phyloP scores from a whole-genome alignment of 2,113 vertebrate genomes.

The Thalassarche chlororhynchos region DNA sequence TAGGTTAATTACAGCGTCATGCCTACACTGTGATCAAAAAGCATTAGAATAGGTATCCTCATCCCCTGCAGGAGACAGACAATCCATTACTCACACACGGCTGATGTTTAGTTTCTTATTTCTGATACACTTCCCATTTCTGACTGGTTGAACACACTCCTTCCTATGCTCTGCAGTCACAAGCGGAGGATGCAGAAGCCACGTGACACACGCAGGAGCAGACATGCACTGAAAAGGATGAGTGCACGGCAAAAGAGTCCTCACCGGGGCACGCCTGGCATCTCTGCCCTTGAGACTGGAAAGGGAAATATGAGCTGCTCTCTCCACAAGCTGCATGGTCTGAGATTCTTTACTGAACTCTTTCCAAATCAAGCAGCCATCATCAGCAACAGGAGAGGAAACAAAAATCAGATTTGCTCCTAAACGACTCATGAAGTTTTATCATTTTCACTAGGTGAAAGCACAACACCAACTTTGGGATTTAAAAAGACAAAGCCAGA shows the following conservation, averaged over 20 bases:
- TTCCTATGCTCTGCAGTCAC: neutral
- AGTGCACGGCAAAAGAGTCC: neutral
- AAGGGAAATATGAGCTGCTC: neutral
- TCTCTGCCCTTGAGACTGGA: neutral
- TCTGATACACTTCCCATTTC: neutral
- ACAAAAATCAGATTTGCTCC: neutral
- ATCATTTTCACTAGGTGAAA: neutral
- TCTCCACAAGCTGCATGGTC: neutral
- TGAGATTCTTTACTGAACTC: neutral
- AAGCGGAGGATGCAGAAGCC: neutral
- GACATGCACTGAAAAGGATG: neutral
- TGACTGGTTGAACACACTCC: neutral
- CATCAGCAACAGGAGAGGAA: neutral
- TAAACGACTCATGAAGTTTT: neutral
- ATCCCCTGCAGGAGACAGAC: neutral
- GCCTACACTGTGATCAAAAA: neutral
- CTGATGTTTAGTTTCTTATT: constrained; percentile 2
- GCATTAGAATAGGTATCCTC: neutral
- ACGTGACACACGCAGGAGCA: neutral
- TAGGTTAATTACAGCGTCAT: neutral
- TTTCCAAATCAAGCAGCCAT: neutral
- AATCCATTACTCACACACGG: neutral
- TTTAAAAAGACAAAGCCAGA: neutral
- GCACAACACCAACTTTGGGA: neutral
- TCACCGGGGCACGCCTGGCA: neutral